Evolutionary conservation across 2,888 invertebrate genomes (phyloP).

Genomic region (Cephonodes hylas): DNA sequence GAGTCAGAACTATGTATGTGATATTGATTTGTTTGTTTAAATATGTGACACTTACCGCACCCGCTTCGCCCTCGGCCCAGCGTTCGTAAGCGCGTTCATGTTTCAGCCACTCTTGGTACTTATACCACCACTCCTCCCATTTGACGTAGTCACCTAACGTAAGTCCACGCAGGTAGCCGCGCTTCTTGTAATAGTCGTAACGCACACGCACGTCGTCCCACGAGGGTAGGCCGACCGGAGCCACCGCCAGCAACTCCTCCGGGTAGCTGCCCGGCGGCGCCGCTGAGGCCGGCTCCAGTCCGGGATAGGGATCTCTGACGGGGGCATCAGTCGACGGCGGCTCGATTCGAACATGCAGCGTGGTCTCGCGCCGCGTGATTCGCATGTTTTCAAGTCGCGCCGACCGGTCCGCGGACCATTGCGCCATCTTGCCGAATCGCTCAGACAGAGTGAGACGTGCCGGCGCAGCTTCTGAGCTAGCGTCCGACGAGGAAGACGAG

Average conservation of each 20-base stretch:
- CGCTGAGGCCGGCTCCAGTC: constrained; percentile 84
- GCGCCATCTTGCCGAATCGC: constrained; percentile 95
- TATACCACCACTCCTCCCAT: constrained; percentile 98
- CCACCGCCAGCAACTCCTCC: constrained; percentile 87
- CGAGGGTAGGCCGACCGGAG: constrained; percentile 87
- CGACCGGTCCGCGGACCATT: constrained; percentile 93
- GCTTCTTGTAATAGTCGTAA: constrained; percentile 93
- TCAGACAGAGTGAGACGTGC: constrained; percentile 88
- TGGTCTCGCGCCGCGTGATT: constrained; percentile 88
- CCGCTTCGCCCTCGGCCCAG: constrained; percentile 80
- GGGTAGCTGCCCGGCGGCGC: constrained; percentile 90
- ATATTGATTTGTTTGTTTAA: no score
- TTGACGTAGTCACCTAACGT: constrained; percentile 91
- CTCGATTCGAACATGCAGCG: constrained; percentile 87
- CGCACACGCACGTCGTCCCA: constrained; percentile 95
- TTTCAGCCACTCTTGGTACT: constrained; percentile 94
- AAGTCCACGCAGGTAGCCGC: constrained; percentile 89
- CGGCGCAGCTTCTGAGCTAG: constrained; percentile 49
- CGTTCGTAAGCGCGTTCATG: constrained; percentile 89
- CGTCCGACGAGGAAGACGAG: constrained; percentile 50
- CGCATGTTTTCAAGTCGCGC: constrained; percentile 92
- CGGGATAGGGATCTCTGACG: constrained; percentile 53
- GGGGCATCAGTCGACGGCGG: constrained; percentile 32
- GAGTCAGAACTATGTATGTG: no score
- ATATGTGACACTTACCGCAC: constrained; percentile 40